Evolutionary conservation across 2,888 invertebrate species (phyloP), one percentile per base, ranked within the genome.

Genomic region (Epirrita christyi): DNA sequence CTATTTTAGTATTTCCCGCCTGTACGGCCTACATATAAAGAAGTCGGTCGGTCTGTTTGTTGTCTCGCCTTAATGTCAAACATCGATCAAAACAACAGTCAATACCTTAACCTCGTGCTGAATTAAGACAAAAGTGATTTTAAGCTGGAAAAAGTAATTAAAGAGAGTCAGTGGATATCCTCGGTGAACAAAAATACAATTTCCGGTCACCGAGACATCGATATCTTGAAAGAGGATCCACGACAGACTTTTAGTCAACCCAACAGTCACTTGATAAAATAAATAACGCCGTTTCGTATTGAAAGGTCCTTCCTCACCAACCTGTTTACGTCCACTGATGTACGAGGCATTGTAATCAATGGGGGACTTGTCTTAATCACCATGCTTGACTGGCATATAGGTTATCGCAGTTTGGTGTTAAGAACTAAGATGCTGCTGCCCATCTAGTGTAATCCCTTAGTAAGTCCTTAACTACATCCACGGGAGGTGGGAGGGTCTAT

Each of bases 131-230:
- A 59, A 56, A 55, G 38, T 46, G 14, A 57, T 56, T 62, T 63
- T 61, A 57, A 47, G 44, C 54, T 56, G 46, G 42, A 44, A 55
- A 66, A 57, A 59, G 66, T 75, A 70, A 78, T 75, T 73, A 75
- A 71, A 66, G 66, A 61, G 71, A 68, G 49, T 63, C 70, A 66
- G 44, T 50, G 38, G 63, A 80, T 82, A 81, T 74, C 80, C 77
- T 81, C 75, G 72, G 66, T 68, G 63, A 57, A 68, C 71, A 76
- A 72, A 71, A 70, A 53, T 61, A 56, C 6, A 47, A 69, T 78
- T 81, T 87, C 86, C 85, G 78, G 63, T 65, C 21, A n/a, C n/a
- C n/a, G n/a, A n/a, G 59, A 70, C 73, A 76, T 72, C 74, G 66
- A 68, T 64, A 71, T 63, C 70, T 70, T 74, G 61, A 56, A 63